Evolutionary conservation across 2,888 invertebrate genomes (phyloP).

Genomic region (Eupithecia subumbrata): DNA sequence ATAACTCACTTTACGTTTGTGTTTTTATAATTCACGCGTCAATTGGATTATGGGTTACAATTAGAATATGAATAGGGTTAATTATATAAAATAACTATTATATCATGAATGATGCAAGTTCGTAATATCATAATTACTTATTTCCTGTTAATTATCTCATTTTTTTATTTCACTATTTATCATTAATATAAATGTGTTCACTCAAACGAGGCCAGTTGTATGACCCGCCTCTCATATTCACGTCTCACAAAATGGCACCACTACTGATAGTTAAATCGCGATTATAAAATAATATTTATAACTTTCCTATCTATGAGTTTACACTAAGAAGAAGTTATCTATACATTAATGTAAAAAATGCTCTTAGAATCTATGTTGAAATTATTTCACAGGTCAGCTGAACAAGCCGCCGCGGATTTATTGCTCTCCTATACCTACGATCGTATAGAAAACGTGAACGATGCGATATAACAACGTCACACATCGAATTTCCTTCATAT

Average conservation of each 20-base stretch:
- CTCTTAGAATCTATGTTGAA: conserved; percentile 61
- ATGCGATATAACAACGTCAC: conserved; percentile 46
- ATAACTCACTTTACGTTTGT: conserved; percentile 55
- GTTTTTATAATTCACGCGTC: conserved; percentile 28
- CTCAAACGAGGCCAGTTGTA: conserved; percentile 37
- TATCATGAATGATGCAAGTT: conserved; percentile 43
- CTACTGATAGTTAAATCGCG: conserved; percentile 67
- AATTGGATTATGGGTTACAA: conserved; percentile 10
- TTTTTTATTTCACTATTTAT: conserved; percentile 19
- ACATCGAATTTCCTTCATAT: conserved; percentile 50
- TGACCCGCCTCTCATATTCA: conserved; percentile 52
- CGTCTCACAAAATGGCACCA: conserved; percentile 74
- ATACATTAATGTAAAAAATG: conserved; percentile 68
- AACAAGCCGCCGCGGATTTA: conserved; percentile 61
- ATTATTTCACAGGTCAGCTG: conserved; percentile 64
- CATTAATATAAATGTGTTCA: conserved; percentile 17
- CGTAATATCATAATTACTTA: conserved; percentile 48
- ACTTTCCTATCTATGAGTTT: conserved; percentile 69
- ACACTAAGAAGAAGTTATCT: conserved; percentile 67
- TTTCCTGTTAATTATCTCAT: conserved; percentile 35
- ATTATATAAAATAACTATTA: conserved; percentile 37
- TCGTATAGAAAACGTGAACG: conserved; percentile 54
- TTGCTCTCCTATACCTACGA: conserved; percentile 62
- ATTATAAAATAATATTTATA: conserved; percentile 65
- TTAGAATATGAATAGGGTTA: conserved; percentile 14